These are phyloP conservation scores for Xylocopa sonorina DNA, from an alignment of 1,140 invertebrate genomes.

Conservation along the genomic window DNA sequence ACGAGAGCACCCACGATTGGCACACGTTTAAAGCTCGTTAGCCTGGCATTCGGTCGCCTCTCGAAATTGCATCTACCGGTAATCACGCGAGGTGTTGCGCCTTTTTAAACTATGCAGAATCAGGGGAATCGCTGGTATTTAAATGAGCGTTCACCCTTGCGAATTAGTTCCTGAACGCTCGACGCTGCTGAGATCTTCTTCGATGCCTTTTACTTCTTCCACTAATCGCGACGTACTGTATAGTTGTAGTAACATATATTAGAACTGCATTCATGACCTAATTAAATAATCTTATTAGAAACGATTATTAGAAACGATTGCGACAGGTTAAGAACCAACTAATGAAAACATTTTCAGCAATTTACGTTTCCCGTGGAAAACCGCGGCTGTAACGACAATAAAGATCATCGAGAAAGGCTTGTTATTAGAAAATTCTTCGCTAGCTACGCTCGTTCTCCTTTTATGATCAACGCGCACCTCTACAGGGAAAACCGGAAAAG, in stretches of 20 bases:
- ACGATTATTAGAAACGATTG: background rate
- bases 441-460: conserved; percentile 15
- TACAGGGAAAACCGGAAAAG: conserved; percentile 58
- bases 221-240: no score
- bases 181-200: background rate
- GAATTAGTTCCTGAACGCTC: conserved; percentile 3
- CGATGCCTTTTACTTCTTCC: no score
- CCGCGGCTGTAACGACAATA: background rate
- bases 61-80: conserved; percentile 37
- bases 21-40: conserved; percentile 56
- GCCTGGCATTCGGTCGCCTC: conserved; percentile 46
- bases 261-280: no score
- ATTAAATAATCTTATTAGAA: no score
- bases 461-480: conserved; percentile 28
- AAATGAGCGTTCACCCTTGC: background rate
- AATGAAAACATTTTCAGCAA: conserved; percentile 7
- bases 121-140: conserved; percentile 12
- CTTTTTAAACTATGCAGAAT: conserved; percentile 58
- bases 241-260: no score
- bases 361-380: background rate
- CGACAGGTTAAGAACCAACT: no score
- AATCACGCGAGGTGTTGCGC: conserved; percentile 58
- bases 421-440: conserved; percentile 39
- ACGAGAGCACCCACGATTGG: conserved; percentile 52
- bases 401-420: background rate